Evolutionary conservation across 1,140 invertebrate species (phyloP), one percentile per base, ranked within the genome.

Genomic region (Drosophila watanabei): DNA sequence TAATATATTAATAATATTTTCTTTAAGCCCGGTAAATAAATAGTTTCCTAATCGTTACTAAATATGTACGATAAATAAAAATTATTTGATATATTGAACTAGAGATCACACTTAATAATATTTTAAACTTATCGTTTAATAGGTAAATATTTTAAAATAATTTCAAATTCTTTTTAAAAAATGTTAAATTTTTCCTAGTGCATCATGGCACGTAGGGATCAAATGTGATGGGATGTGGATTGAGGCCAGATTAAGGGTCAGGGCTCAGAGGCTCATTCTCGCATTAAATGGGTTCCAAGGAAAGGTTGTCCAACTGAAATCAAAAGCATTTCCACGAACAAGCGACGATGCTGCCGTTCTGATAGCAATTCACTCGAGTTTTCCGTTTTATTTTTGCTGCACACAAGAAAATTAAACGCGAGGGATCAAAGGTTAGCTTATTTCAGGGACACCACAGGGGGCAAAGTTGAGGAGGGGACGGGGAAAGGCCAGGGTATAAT

Each of bases 271-370:
- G 43, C 69, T 70, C 62, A 77, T 46, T 76, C 71, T 71, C 68
- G 65, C 80, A 85, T 85, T 90, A 75, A 85, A 85, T 83, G 70
- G 70, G 70, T 71, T 87, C 71, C 63, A 63, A 32, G 24, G 48
- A 82, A 83, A 79, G 65, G 70, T 83, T 79, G 65, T 28, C 48
- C 60, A 51, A 52, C 45, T 45, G 18, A 84, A 84, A 84, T 83
- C 77, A 83, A 83, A 83, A 83, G 69, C 80, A 71, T 60, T 76
- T 75, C 28, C 30, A 45, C 37, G 49, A 46, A 54, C 43, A 69
- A 69, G 56, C 60, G 41, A 41, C 35, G 59, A 56, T 59, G 61
- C 62, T 63, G 20, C 39, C 39, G 11, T 33, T 49, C 72, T 79
- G 73, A 73, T 79, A 75, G 35, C 72, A 72, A 64, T 78, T 77